Percentiles rank a stretch among this genome's conserved stretches.
Evolutionary conservation across 92 coral and sea anemone species (phyloP).

Genomic region (Hydrozoanthus gracilis): DNA sequence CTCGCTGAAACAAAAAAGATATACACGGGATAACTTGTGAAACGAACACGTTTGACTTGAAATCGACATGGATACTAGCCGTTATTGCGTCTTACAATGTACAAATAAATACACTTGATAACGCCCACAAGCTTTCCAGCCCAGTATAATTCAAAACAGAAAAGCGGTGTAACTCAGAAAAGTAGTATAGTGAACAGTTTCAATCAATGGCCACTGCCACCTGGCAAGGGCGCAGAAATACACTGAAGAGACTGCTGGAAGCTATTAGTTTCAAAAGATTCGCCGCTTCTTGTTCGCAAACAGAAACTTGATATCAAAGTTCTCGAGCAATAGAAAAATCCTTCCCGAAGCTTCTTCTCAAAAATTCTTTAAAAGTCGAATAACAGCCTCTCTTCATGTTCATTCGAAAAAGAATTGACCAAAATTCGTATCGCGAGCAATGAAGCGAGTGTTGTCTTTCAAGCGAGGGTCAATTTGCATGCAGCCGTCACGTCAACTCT

Average conservation of each 20-base stretch:
- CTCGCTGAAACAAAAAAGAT: conserved; percentile 38
- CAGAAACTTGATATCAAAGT: conserved; percentile 37
- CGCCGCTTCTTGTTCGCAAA: conserved; percentile 60
- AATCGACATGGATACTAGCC: neutral
- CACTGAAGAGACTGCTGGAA: conserved; percentile 39
- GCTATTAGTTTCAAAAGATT: conserved; percentile 69
- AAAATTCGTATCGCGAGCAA: neutral
- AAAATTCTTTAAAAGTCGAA: neutral
- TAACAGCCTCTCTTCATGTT: neutral
- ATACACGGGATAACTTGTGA: neutral
- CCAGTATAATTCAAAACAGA: neutral
- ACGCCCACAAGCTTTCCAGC: neutral
- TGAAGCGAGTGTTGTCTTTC: conserved; percentile 46
- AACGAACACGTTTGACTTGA: neutral
- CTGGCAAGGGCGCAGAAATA: conserved; percentile 56
- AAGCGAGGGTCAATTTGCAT: conserved; percentile 65
- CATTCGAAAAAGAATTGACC: neutral
- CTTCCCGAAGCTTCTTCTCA: conserved; percentile 39
- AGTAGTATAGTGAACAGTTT: conserved; percentile 34
- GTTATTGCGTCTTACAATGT: conserved; percentile 24
- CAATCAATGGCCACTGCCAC: conserved; percentile 62
- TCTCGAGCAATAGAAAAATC: conserved; percentile 8
- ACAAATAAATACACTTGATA: neutral
- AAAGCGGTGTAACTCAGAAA: conserved; percentile 29
- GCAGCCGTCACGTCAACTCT: conserved; percentile 81